phyloP scores from a whole-genome alignment of 1,140 invertebrate species.

The Drosophila yakuba region DNA sequence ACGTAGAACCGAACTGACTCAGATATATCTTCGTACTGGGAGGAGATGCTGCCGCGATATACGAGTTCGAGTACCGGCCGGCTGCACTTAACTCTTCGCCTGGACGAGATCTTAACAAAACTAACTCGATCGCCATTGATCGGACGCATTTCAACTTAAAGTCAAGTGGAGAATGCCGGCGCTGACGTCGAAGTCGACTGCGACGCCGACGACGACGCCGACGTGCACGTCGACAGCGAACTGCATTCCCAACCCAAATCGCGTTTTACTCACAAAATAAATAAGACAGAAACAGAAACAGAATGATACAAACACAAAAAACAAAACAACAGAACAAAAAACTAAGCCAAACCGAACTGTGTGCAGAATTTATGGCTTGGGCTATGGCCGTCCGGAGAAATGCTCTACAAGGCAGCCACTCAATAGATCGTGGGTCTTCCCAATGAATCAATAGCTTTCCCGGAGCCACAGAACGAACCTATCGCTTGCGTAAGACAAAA shows the following conservation, averaged over 20 bases:
- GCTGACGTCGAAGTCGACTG: constrained; percentile 20
- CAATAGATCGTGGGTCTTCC: constrained; percentile 24
- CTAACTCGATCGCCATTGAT: constrained; percentile 81
- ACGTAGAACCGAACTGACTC: neutral
- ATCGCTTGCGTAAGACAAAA: constrained; percentile 41
- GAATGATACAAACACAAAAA: constrained; percentile 47
- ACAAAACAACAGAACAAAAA: constrained; percentile 13
- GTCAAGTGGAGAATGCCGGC: constrained; percentile 69
- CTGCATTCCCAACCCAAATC: constrained; percentile 35
- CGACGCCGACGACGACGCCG: constrained; percentile 9
- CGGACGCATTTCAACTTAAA: constrained; percentile 81
- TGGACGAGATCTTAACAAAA: constrained; percentile 83
- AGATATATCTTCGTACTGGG: constrained; percentile 1
- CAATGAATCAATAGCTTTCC: constrained; percentile 57
- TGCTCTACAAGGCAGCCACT: constrained; percentile 59
- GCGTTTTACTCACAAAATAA: constrained; percentile 47
- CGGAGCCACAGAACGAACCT: constrained; percentile 16
- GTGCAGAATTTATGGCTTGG: constrained; percentile 66
- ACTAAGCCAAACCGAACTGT: constrained; percentile 45
- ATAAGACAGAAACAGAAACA: constrained; percentile 49
- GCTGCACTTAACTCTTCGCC: constrained; percentile 68
- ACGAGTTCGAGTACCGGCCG: constrained; percentile 38
- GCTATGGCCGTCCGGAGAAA: constrained; percentile 52
- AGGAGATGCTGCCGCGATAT: constrained; percentile 1
- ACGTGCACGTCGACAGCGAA: constrained; percentile 13